phyloP scores from a whole-genome alignment of 2,888 invertebrate genomes.

The Dioctria rufipes region DNA sequence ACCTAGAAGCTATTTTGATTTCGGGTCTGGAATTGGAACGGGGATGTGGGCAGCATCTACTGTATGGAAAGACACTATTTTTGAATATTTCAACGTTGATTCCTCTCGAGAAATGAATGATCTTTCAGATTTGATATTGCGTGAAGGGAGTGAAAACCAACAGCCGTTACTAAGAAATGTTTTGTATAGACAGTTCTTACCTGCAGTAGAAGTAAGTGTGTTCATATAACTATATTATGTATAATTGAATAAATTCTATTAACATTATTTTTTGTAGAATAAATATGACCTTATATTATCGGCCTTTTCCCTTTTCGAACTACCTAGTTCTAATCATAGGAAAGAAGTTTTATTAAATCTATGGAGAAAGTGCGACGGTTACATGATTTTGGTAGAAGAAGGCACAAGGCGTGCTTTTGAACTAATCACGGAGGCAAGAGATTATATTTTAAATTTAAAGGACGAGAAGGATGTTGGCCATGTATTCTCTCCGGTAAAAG shows the following conservation, averaged over 20 bases:
- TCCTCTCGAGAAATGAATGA: conserved; percentile 87
- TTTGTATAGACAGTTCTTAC: conserved; percentile 87
- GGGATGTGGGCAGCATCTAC: conserved; percentile 87
- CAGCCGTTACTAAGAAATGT: conserved; percentile 75
- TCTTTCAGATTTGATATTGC: conserved; percentile 80
- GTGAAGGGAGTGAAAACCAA: conserved; percentile 77
- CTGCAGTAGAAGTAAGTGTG: conserved; percentile 71
- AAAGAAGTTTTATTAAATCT: conserved; percentile 81
- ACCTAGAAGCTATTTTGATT: conserved; percentile 87
- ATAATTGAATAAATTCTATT: conserved; percentile 50
- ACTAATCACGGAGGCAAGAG: conserved; percentile 87
- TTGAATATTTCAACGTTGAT: conserved; percentile 91
- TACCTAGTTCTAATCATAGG: conserved; percentile 78
- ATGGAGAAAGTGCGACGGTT: conserved; percentile 89
- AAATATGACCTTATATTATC: conserved; percentile 86
- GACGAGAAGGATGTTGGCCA: conserved; percentile 72
- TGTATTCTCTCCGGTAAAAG: conserved; percentile 83
- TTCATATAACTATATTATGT: not conserved
- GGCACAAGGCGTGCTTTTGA: conserved; percentile 87
- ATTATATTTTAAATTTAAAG: conserved; percentile 78
- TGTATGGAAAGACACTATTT: conserved; percentile 80
- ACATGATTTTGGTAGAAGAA: conserved; percentile 87
- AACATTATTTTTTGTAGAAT: conserved; percentile 69
- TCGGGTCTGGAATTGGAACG: conserved; percentile 92
- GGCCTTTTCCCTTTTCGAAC: conserved; percentile 86